Evolutionary conservation across 2,113 vertebrate genomes (phyloP), one percentile per base, ranked within the genome.

Genomic region (Oncorhynchus clarkii): DNA sequence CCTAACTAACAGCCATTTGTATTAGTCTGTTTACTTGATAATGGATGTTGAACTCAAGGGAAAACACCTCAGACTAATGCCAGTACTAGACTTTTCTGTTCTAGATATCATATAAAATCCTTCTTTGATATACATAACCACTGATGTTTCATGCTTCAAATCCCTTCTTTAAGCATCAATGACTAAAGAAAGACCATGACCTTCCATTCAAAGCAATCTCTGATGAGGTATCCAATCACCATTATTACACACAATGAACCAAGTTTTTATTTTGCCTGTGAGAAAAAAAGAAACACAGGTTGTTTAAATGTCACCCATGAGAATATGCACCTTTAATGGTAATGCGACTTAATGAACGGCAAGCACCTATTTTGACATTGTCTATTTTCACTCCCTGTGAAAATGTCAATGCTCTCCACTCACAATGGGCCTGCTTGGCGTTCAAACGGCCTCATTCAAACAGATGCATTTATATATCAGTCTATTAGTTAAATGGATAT

Each of bases 401-500:
- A 92, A 93, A 92, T 92, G 90, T 92, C 88, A 93, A 81, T 77
- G 72, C 31, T 78, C 79, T 72, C 76, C 1, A 79, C 78, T 85
- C 68, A 74, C 75, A 85, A 76, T 78, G 80, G 81, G 86, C 70
- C 80, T 76, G 73, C 77, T 84, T 90, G 78, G 76, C 86, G 84
- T 81, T 74, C 74, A 86, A 22, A 87, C 76, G 45, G 69, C 76
- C 77, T 81, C 78, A 72, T 64, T 82, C 65, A 84, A 92, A 80
- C 92, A 91, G 88, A 93, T 92, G 89, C 89, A 88, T 89, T 89
- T 87, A 90, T 88, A 90, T 80, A 89, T 82, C 75, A 81, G 87
- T 87, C 89, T 91, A 85, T 92, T 92, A 91, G 88, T 89, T 90
- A 89, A 90, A 92, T 89, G 80, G 87, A 91, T 9, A 45, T 45